Evolutionary conservation across 2,797 vertebrate species (phyloP).

Genomic region (Champsocephalus esox): DNA sequence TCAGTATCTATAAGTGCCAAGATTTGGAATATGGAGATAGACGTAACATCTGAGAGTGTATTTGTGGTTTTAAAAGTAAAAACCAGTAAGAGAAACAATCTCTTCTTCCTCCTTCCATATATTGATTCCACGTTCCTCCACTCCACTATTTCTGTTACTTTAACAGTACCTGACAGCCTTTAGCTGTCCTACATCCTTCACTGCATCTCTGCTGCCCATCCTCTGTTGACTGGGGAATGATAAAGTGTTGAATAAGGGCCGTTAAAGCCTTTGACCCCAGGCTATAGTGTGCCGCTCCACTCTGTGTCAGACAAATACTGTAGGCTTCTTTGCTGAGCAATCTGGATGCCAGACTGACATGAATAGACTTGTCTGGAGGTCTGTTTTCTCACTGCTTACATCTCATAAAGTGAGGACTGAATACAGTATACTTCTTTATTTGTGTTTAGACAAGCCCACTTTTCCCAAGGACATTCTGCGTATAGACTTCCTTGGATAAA

Average conservation of each 20-base stretch:
- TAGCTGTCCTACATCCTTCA: background rate
- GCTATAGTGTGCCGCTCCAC: conserved; percentile 3
- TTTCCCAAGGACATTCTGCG: background rate
- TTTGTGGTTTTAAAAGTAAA: conserved; percentile 1
- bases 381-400: background rate
- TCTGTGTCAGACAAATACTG: conserved; percentile 12
- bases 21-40: too few species aligned
- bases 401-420: background rate
- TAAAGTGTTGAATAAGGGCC: conserved; percentile 22
- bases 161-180: background rate
- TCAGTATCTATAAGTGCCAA: too few species aligned
- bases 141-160: background rate
- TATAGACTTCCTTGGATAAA: background rate
- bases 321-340: background rate
- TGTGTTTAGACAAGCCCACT: background rate
- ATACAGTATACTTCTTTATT: background rate
- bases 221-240: background rate
- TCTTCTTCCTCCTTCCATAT: background rate
- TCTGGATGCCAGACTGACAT: background rate
- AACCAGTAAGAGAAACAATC: background rate
- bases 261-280: conserved; percentile 4
- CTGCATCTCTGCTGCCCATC: background rate
- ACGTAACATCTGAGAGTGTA: too few species aligned
- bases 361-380: conserved; percentile 6
- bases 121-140: background rate